Percentiles rank a stretch among this genome's conserved stretches.
These are phyloP conservation scores for Agrilus cyanescens DNA, from an alignment of 2,888 invertebrate genomes.

Conservation along the genomic window DNA sequence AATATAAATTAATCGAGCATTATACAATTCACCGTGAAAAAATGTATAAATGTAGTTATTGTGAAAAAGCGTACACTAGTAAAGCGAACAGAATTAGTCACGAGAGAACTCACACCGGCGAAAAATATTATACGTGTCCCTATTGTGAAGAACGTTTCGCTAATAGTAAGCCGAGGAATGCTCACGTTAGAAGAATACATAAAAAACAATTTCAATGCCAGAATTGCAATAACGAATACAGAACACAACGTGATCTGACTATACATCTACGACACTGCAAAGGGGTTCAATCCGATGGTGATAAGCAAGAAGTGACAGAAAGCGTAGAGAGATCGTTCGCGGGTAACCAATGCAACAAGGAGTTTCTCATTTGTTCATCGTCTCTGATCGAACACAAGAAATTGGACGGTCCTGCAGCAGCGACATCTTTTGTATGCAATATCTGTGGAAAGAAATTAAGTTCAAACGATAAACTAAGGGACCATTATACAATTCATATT, in stretches of 20 bases:
- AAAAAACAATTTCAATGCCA: constrained; percentile 32
- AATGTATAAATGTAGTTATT: constrained; percentile 46
- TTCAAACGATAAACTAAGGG: no score
- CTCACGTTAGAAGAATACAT: constrained; percentile 41
- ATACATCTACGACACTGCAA: no score
- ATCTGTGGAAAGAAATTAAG: constrained; percentile 4
- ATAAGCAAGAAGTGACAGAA: no score
- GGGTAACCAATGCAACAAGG: no score
- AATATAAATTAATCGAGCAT: no score
- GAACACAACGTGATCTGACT: no score
- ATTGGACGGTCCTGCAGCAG: background rate
- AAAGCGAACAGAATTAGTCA: constrained; percentile 47
- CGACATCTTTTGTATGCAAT: background rate
- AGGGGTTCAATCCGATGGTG: no score
- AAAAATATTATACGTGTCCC: constrained; percentile 43
- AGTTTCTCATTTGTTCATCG: constrained; percentile 9
- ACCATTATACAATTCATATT: no score
- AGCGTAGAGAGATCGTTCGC: no score
- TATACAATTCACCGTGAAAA: constrained; percentile 35
- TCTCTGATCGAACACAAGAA: no score
- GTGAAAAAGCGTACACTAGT: constrained; percentile 48
- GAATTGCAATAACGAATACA: no score
- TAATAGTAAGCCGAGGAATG: constrained; percentile 45
- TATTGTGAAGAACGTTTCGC: constrained; percentile 47
- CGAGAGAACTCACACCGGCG: constrained; percentile 47